These are phyloP conservation scores for Amiota mariae DNA, from an alignment of 2,888 invertebrate genomes.

Conservation along the genomic window DNA sequence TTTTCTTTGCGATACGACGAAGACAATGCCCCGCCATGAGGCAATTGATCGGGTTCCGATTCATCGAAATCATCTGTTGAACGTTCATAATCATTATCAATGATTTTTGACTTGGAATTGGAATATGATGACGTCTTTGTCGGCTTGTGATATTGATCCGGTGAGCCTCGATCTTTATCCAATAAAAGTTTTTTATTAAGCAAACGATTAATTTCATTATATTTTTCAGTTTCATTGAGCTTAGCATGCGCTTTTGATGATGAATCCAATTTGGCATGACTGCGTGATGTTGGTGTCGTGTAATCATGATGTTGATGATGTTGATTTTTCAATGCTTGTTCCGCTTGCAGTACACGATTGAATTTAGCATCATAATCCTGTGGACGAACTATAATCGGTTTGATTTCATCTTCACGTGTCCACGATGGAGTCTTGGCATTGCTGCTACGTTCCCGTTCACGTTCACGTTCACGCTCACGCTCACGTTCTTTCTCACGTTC, in stretches of 20 bases:
- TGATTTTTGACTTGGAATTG: conserved; percentile 48
- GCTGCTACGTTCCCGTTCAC: background rate
- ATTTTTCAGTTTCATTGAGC: conserved; percentile 67
- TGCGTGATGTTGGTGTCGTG: conserved; percentile 42
- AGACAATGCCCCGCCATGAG: conserved; percentile 34
- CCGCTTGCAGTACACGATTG: conserved; percentile 69
- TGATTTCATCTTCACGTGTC: conserved; percentile 72
- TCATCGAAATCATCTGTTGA: conserved; percentile 64
- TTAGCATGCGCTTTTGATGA: conserved; percentile 51
- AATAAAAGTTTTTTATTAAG: conserved; percentile 67
- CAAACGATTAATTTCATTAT: conserved; percentile 69
- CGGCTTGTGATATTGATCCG: conserved; percentile 39
- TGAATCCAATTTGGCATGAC: conserved; percentile 41
- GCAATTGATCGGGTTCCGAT: conserved; percentile 52
- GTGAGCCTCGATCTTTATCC: conserved; percentile 46
- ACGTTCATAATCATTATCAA: conserved; percentile 46
- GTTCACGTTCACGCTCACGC: conserved; percentile 12
- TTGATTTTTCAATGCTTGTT: conserved; percentile 44
- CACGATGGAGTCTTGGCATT: conserved; percentile 53
- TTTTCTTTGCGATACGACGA: conserved; percentile 69
- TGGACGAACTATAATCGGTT: conserved; percentile 72
- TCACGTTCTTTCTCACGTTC: conserved; percentile 48
- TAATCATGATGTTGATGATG: conserved; percentile 40
- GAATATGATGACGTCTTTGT: conserved; percentile 38
- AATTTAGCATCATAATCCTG: conserved; percentile 72